A percentile compares a stretch with the other conserved stretches of the same genome.
Conservation (phyloP, 2,113 vertebrate genomes). For the Morphnarchus princeps region DNA sequence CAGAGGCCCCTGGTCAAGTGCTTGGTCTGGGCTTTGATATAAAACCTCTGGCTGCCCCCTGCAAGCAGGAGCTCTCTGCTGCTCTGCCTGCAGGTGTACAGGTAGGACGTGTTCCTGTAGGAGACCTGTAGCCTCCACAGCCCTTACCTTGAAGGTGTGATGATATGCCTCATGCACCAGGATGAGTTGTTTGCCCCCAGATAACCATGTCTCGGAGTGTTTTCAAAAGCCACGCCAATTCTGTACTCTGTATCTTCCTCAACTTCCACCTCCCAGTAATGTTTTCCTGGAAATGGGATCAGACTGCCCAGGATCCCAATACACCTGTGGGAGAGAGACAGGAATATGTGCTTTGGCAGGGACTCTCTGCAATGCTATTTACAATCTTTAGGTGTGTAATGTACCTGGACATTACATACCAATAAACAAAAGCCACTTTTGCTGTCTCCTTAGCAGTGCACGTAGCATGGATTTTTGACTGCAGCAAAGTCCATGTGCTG, state of each 20-base stretch:
- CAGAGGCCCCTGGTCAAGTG: not conserved
- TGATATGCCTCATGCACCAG: conserved; percentile 91
- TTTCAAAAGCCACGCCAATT: conserved; percentile 85
- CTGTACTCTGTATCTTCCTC: conserved; percentile 81
- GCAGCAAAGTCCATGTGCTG: not conserved
- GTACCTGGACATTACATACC: not conserved
- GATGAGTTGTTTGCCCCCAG: conserved; percentile 83
- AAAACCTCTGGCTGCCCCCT: not conserved
- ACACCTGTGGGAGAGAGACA: conserved; percentile 72
- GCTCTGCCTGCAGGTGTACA: not conserved
- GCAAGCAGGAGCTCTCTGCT: not conserved
- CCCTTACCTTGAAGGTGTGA: conserved; percentile 83
- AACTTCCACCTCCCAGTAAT: conserved; percentile 93
- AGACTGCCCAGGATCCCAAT: conserved; percentile 88
- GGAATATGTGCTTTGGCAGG: not conserved
- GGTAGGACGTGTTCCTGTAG: not conserved
- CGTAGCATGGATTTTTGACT: not conserved
- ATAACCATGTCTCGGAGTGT: conserved; percentile 81
- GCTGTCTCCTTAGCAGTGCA: not conserved
- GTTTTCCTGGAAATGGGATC: conserved; percentile 82
- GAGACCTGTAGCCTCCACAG: not conserved
- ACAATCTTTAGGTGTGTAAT: not conserved
- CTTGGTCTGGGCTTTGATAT: not conserved
- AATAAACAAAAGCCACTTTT: not conserved
- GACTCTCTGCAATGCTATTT: not conserved